A percentile compares a stretch with the other conserved stretches of the same genome.
These are phyloP conservation scores for Oithona nana DNA, from an alignment of 2,888 invertebrate genomes.

Conservation along the genomic window DNA sequence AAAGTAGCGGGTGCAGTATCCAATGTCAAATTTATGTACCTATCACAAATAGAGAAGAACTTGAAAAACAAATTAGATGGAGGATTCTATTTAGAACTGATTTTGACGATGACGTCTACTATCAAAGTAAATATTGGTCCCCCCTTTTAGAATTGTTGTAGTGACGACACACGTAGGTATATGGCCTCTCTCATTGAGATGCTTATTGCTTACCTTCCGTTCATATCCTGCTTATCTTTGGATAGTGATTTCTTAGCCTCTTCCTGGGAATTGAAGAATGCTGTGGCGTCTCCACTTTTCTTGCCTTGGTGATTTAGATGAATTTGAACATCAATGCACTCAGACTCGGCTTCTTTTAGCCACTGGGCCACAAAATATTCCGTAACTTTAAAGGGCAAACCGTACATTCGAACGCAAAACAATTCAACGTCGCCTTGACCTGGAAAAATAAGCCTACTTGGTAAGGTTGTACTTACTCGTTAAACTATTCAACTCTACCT, in stretches of 20 bases:
- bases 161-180: too few species aligned
- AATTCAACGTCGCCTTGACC: not conserved
- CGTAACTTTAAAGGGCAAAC: slow-evolving; percentile 65
- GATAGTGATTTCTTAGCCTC: not conserved
- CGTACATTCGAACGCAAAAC: slow-evolving; percentile 32
- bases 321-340: slow-evolving; percentile 48
- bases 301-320: slow-evolving; percentile 66
- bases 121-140: too few species aligned
- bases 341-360: not conserved
- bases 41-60: too few species aligned
- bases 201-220: slow-evolving; percentile 80
- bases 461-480: too few species aligned
- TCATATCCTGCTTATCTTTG: slow-evolving; percentile 69
- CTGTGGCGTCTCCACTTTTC: slow-evolving; percentile 85
- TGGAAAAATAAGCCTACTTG: not conserved
- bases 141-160: too few species aligned
- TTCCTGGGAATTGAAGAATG: slow-evolving; percentile 46
- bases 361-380: slow-evolving; percentile 61
- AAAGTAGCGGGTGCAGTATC: not conserved
- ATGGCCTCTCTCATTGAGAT: too few species aligned
- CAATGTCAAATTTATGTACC: not conserved
- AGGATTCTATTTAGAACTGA: too few species aligned
- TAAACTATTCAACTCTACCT: not conserved
- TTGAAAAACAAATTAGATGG: too few species aligned
- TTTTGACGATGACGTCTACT: too few species aligned